Evolutionary conservation across 2,797 vertebrate species (phyloP).

Genomic region (Ciconia nigra): DNA sequence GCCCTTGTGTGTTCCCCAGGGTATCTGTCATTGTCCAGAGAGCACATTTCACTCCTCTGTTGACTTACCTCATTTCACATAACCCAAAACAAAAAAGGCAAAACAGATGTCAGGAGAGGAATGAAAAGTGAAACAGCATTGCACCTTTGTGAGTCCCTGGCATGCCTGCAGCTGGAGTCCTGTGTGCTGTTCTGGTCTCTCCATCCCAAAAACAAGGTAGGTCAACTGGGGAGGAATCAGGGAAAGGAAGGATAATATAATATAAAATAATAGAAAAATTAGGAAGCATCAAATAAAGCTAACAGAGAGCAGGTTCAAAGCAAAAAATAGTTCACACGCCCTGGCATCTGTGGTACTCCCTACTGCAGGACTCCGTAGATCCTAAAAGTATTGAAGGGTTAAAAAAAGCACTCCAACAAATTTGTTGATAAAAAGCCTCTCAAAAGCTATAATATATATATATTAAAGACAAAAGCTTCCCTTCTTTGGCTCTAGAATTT

Average conservation of each 20-base stretch:
- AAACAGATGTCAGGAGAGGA: background rate
- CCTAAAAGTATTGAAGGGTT: background rate
- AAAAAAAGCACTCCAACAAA: background rate
- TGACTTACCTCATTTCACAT: background rate
- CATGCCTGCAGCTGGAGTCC: background rate
- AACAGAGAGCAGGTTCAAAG: background rate
- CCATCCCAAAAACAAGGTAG: background rate
- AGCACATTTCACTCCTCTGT: background rate
- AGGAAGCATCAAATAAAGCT: background rate
- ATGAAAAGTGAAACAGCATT: background rate
- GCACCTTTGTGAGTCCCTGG: background rate
- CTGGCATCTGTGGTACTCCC: background rate
- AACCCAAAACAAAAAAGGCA: background rate
- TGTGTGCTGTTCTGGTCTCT: background rate
- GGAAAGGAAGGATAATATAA: background rate
- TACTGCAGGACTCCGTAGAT: accelerated
- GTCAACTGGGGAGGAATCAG: background rate
- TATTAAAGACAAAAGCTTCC: background rate
- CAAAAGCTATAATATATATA: background rate
- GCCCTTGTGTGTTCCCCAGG: background rate
- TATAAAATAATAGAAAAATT: background rate
- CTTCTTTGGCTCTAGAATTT: background rate
- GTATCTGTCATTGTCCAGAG: background rate
- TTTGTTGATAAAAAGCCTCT: background rate
- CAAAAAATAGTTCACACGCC: background rate